Conservation (phyloP, 2,888 invertebrate species). For the Drosophila peninsularis region DNA sequence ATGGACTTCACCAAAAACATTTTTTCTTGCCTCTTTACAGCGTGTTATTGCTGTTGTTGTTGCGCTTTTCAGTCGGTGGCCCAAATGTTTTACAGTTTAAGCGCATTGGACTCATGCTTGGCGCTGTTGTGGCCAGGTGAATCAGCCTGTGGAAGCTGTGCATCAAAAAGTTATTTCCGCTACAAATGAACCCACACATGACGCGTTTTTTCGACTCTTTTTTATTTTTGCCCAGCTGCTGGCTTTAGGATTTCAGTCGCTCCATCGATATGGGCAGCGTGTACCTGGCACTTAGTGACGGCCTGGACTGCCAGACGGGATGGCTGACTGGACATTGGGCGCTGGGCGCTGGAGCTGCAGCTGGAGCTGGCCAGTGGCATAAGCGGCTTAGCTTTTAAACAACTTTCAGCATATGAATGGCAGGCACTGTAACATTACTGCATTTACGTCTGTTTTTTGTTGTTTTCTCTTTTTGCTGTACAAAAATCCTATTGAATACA, state of each 20-base stretch:
- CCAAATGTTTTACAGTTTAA: conserved; percentile 73
- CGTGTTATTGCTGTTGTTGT: conserved; percentile 10
- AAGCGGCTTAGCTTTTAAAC: conserved; percentile 74
- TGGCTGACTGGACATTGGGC: conserved; percentile 26
- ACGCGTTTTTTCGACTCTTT: conserved; percentile 27
- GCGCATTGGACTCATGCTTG: conserved; percentile 57
- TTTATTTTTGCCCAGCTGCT: conserved; percentile 14
- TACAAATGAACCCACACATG: conserved; percentile 72
- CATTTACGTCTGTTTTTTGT: conserved; percentile 2
- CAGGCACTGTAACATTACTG: conserved; percentile 25
- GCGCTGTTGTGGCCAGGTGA: conserved; percentile 69
- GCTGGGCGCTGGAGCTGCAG: not conserved
- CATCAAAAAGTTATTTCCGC: conserved; percentile 79
- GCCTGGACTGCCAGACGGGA: conserved; percentile 29
- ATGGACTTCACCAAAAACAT: conserved; percentile 68
- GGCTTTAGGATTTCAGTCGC: conserved; percentile 37
- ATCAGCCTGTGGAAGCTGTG: conserved; percentile 59
- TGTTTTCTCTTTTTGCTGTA: not conserved
- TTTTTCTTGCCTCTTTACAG: conserved; percentile 24
- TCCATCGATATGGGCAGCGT: conserved; percentile 55
- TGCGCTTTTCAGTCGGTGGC: conserved; percentile 17
- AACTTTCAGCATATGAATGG: conserved; percentile 55
- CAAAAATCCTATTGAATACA: conserved; percentile 30
- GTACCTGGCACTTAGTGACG: conserved; percentile 59
- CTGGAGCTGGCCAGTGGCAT: conserved; percentile 27